phyloP scores from a whole-genome alignment of 2,797 vertebrate species.

The Chaenodraco wilsoni region DNA sequence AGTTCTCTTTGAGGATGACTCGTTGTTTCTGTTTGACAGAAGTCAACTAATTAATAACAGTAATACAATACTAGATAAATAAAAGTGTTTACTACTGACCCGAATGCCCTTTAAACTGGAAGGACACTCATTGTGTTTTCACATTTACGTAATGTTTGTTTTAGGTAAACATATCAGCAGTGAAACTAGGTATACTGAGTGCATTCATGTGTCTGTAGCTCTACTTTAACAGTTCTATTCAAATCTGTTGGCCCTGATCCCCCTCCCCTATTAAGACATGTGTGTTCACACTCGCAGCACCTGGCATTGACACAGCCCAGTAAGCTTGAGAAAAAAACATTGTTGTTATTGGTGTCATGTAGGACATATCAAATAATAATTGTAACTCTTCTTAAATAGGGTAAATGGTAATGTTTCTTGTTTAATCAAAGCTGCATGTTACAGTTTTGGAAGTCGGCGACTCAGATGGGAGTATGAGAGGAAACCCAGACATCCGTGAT shows the following conservation, averaged over 20 bases:
- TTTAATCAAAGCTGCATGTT: constrained; percentile 16
- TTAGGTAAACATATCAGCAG: constrained; percentile 28
- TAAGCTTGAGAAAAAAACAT: not conserved
- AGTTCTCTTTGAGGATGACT: too few species aligned
- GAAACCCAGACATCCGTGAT: constrained; percentile 2
- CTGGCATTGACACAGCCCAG: constrained; percentile 8
- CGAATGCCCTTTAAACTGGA: constrained; percentile 8
- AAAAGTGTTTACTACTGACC: not conserved
- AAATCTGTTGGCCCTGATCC: constrained; percentile 33
- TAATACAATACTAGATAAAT: not conserved
- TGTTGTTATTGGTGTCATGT: constrained; percentile 13
- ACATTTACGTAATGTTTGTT: constrained; percentile 12
- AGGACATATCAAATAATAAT: not conserved
- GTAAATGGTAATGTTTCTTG: not conserved
- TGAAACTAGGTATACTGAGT: constrained; percentile 28
- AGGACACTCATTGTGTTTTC: constrained; percentile 12
- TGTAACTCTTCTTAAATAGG: not conserved
- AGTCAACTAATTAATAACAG: not conserved
- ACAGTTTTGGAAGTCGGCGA: not conserved
- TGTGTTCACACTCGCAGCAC: constrained; percentile 47
- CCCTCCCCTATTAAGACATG: constrained; percentile 27
- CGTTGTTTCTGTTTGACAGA: not conserved
- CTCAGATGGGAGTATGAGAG: constrained; percentile 1
- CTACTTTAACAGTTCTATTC: constrained; percentile 24
- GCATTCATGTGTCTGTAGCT: constrained; percentile 39